Evolutionary conservation across 2,888 invertebrate genomes (phyloP).

Genomic region (Apodemia zela): DNA sequence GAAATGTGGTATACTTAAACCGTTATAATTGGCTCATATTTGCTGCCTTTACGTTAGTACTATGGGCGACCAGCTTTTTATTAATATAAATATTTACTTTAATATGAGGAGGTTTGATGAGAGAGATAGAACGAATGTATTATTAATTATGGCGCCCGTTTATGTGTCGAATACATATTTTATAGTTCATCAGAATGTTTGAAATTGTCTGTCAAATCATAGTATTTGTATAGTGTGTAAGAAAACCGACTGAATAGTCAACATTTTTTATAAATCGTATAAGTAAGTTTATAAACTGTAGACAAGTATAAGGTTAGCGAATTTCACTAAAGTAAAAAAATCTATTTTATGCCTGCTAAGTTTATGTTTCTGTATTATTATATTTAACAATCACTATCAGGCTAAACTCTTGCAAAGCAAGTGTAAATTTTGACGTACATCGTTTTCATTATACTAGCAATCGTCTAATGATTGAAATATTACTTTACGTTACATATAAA

Average conservation of each 20-base stretch:
- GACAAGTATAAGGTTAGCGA: conserved; percentile 45
- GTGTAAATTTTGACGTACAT: neutral
- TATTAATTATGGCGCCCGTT: conserved; percentile 21
- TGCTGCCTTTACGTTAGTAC: neutral
- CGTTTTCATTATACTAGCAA: neutral
- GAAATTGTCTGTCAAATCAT: conserved; percentile 29
- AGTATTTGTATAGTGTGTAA: conserved; percentile 55
- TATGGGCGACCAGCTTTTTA: conserved; percentile 3
- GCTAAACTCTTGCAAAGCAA: neutral
- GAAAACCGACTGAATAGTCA: conserved; percentile 79
- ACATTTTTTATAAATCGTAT: conserved; percentile 67
- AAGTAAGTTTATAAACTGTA: conserved; percentile 52
- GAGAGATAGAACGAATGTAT: conserved; percentile 26
- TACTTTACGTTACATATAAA: too few species aligned
- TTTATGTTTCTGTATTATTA: conserved; percentile 17
- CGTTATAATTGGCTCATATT: neutral
- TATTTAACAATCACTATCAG: conserved; percentile 9
- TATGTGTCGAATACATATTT: conserved; percentile 2
- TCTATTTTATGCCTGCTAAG: conserved; percentile 20
- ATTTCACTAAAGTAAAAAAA: conserved; percentile 41
- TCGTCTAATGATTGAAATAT: too few species aligned
- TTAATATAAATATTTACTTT: neutral
- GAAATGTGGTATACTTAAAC: neutral
- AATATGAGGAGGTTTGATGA: conserved; percentile 17
- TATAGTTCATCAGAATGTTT: conserved; percentile 4